These are phyloP conservation scores for Paramuricea clavata DNA, from an alignment of 92 coral and sea anemone genomes.

Conservation along the genomic window DNA sequence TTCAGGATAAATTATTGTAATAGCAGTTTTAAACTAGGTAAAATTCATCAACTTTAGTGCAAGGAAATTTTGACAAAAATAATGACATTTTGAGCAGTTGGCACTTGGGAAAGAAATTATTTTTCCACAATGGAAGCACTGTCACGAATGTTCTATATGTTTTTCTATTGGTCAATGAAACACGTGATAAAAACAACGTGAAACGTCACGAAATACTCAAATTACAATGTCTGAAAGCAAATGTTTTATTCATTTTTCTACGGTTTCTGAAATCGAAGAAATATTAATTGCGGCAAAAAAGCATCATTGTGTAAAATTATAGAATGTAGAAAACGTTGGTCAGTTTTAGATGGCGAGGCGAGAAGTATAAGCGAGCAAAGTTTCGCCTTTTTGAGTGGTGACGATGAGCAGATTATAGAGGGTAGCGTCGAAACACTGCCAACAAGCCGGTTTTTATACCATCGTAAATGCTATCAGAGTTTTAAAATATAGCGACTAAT, in stretches of 20 bases:
- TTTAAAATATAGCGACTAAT: conserved; percentile 11
- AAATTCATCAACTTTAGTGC: no score
- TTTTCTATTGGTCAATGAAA: conserved; percentile 6
- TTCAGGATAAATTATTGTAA: no score
- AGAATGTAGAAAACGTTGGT: conserved; percentile 36
- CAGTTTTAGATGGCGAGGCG: conserved; percentile 30
- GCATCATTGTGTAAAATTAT: conserved; percentile 34
- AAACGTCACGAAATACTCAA: background rate
- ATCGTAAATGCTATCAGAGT: conserved; percentile 43
- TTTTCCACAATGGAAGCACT: no score
- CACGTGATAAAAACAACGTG: background rate
- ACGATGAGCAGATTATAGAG: background rate
- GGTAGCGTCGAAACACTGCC: background rate
- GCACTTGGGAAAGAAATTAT: no score
- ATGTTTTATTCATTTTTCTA: conserved; percentile 40
- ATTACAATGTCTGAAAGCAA: background rate
- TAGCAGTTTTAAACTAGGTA: no score
- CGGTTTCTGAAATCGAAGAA: conserved; percentile 32
- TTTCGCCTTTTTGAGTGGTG: conserved; percentile 1
- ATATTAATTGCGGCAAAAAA: conserved; percentile 33
- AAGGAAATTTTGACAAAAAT: no score
- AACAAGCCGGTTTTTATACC: no score
- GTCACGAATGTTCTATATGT: no score
- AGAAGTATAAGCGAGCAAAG: conserved; percentile 12
- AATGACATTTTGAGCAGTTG: no score